Evolutionary conservation across 2,888 invertebrate species (phyloP), one percentile per base, ranked within the genome.

Genomic region (Orchestes rusci): DNA sequence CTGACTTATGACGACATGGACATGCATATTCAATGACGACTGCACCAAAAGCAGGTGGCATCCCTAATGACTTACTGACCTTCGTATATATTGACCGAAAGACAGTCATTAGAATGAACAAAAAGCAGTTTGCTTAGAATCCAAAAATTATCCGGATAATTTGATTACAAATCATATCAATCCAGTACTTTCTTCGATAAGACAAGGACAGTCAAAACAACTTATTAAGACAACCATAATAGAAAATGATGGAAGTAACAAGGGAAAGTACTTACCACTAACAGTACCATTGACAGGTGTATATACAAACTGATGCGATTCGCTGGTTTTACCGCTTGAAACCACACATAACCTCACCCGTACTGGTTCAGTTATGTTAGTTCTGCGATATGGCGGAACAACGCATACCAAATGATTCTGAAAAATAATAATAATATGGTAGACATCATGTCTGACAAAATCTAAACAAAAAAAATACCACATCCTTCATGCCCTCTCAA

Each of bases 351-450:
- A 71, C 68, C 83, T 81, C 49, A 89, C 84, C 58, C 74, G 72
- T 51, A 86, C 79, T 10, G 86, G 73, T 65, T 86, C 86, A 29
- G 67, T 67, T 47, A 83, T 74, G 66, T 83, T 84, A 50, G 75
- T 70, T 53, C 79, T 75, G 57, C 72, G 70, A 72, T 84, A 91
- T 16, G 87, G 75, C 16, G 91, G 91, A 53, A 91, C 82, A 57
- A 82, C 82, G 70, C 91, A 91, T 20, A 91, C 86, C 39, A 91
- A 73, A 70, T 92, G 91, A 16, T 87, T 89, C 83, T 91, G 75
- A 44, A 58, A 58, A 33, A 13, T 3, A 36, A 36, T 15, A 36
- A 35, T 13, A 35, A 17, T n/a, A 35, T 32, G 16, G 8, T 15
- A 32, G 15, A 32, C 5, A 7, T 4, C 8, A 12, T 12, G 8